Base-by-base conservation (phyloP, 2,888 invertebrate genomes). In the Meandrusa payeni region DNA sequence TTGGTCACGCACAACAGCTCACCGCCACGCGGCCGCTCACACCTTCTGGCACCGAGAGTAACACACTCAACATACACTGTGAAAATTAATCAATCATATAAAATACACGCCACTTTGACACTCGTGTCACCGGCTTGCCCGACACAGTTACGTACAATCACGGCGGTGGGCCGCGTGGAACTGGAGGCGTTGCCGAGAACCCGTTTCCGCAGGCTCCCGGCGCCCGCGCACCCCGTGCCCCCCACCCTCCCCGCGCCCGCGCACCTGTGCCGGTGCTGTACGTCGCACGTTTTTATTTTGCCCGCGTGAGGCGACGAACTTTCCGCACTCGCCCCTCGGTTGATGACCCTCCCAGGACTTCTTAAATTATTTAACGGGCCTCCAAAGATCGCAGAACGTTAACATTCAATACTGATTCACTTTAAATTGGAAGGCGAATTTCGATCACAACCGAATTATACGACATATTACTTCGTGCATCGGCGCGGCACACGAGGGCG, bases 221-320 rank as follows among this genome's bases (percentile, higher is more conserved):
- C 65, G 64, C 66, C 53, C 51, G 67, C 68, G 73, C 79, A 79
- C 78, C n/a, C n/a, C n/a, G n/a, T n/a, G n/a, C n/a, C n/a, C n/a
- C n/a, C n/a, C n/a, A n/a, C n/a, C n/a, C n/a, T n/a, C n/a, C n/a
- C n/a, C n/a, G n/a, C 78, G 77, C 79, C 54, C 59, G 76, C 79
- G 78, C 82, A 80, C 83, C 82, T 83, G 85, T 79, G 78, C 59
- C 61, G 44, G 85, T 79, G 78, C 59, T 61, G 44, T 47, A 41
- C 36, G 38, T 48, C 26, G 36, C 32, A 19, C 13, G 13, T 26
- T 24, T 55, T 71, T 43, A 17, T 71, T 79, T 76, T 61, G 65
- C 61, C 60, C 65, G 65, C 61, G 61, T 64, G 60, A 70, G 66
- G 56, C 76, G 71, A 68, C 73, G 72, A 73, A 74, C 74, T 74